Base-by-base conservation (phyloP, 1,140 invertebrate species). In the Nilaparvata lugens region DNA sequence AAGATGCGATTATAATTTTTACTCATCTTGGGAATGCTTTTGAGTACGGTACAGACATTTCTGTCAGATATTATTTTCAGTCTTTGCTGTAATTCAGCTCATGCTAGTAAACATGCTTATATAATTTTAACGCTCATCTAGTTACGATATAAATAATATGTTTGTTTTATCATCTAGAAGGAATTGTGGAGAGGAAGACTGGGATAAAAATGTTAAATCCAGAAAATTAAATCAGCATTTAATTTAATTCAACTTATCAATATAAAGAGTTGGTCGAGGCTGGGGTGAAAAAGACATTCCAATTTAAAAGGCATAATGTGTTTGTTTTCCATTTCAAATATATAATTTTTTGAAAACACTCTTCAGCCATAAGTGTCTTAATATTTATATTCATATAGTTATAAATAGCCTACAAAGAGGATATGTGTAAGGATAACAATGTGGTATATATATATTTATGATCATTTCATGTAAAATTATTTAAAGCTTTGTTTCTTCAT, bases 241-340 rank as follows among this genome's bases (percentile, higher is more conserved):
- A 35, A 35, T 35, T 35, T 35, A 35, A 35, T 35, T 35, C 31
- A 35, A 35, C 31, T 35, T 35, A 35, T 35, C 31, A 64, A 60
- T 64, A 48, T 63, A 64, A 59, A 64, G 62, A 64, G 25, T 64
- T 57, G 58, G 58, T 64, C 62, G 31, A 64, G 62, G 62, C 54
- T 57, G 48, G 59, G 59, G 51, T 38, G 21, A 54, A 40, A 53
- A 18, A 52, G 43, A 35, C 25, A 48, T 35, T 52, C 18, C 14
- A 28, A 31, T 24, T 43, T 4, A 60, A 21, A 54, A 55, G 35
- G 35, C 59, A 53, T 54, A 23, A 60, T 25, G 59, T 60, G 59
- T 51, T 60, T 60, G 53, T 48, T 31, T 53, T 52, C 18, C 45
- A 52, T 35, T 35, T 35, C 31, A 35, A 35, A 35, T 35, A 35